Conservation (phyloP, 2,113 vertebrate species). For the Chaenocephalus aceratus region DNA sequence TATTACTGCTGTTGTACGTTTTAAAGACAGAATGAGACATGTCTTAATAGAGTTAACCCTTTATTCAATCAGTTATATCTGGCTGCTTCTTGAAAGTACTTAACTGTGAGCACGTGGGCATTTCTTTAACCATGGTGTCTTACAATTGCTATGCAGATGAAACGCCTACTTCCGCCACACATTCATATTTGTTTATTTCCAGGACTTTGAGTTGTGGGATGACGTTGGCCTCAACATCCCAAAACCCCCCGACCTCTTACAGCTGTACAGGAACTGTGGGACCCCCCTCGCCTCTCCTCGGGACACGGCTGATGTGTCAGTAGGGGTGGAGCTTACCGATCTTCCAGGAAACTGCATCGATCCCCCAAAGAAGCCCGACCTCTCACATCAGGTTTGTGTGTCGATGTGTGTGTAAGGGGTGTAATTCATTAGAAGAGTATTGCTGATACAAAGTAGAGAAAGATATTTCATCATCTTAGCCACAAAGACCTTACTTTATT, state of each 20-base stretch:
- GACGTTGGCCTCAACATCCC: slow-evolving; percentile 98
- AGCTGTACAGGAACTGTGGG: slow-evolving; percentile 95
- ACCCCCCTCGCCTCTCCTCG: slow-evolving; percentile 83
- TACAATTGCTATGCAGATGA: neutral
- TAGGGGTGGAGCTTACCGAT: slow-evolving; percentile 89
- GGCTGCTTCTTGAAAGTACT: neutral
- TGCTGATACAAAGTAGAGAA: neutral
- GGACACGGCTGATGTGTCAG: slow-evolving; percentile 89
- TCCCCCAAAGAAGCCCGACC: slow-evolving; percentile 69
- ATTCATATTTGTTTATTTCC: slow-evolving; percentile 24
- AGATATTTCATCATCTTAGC: neutral
- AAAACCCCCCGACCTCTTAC: slow-evolving; percentile 94
- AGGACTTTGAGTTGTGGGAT: slow-evolving; percentile 99
- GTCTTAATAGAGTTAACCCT: neutral
- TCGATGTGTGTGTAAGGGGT: neutral
- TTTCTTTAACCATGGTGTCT: neutral
- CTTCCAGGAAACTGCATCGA: slow-evolving; percentile 82
- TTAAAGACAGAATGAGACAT: neutral
- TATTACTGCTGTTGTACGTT: slow-evolving; percentile 3
- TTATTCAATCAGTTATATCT: neutral
- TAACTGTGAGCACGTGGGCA: neutral
- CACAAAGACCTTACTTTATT: neutral
- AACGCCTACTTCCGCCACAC: neutral
- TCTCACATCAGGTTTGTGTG: slow-evolving; percentile 72
- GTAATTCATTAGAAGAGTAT: neutral